Percentiles rank a stretch among this genome's conserved stretches.
phyloP scores from a whole-genome alignment of 2,113 vertebrate genomes.

The Naja naja region DNA sequence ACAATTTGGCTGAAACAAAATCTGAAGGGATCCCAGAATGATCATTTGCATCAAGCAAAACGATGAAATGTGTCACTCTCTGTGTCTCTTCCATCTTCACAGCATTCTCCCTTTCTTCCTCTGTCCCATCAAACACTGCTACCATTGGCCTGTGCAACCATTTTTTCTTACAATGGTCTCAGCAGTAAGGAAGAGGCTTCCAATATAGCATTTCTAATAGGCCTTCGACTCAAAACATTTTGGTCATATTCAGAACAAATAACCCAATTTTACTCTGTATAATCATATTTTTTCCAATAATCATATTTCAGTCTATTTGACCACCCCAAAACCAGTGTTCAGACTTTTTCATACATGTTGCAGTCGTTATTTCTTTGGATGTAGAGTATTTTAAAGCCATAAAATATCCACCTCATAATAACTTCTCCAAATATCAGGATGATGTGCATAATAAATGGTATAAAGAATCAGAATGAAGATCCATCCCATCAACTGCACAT shows the following conservation, averaged over 20 bases:
- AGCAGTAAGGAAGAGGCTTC: not conserved
- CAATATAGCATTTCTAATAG: not conserved
- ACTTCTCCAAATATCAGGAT: not conserved
- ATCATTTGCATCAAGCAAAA: not conserved
- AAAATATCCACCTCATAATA: not conserved
- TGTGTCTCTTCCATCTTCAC: not conserved
- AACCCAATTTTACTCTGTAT: not conserved
- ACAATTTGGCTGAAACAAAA: not conserved
- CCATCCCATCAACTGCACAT: not conserved
- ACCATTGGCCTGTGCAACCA: not conserved
- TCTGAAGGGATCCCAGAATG: not conserved
- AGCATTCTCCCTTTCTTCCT: not conserved
- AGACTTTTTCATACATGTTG: not conserved
- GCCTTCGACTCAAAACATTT: not conserved
- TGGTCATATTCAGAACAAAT: not conserved
- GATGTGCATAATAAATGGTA: not conserved
- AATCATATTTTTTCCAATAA: no score
- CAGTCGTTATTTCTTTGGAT: not conserved
- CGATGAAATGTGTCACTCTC: not conserved
- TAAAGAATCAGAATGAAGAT: not conserved
- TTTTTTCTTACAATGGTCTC: not conserved
- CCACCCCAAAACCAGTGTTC: not conserved
- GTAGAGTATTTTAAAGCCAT: not conserved
- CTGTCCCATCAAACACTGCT: not conserved
- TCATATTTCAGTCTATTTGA: not conserved